Conservation (phyloP, 2,888 invertebrate species). For the Phasia obesa region DNA sequence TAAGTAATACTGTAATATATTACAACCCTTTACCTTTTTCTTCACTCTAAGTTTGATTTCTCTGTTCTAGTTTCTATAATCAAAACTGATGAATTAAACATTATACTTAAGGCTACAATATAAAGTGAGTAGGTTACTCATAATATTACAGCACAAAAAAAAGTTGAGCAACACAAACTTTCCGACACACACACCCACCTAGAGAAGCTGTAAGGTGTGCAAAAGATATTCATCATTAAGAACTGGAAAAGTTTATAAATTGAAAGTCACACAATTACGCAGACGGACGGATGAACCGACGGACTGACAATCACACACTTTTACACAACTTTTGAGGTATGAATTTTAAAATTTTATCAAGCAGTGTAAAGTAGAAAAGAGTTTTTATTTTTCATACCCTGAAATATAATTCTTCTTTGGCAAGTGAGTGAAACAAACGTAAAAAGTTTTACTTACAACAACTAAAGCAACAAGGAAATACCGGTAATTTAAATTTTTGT, state of each 20-base stretch:
- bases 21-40: conserved; percentile 19
- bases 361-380: conserved; percentile 13
- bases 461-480: conserved; percentile 18
- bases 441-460: conserved; percentile 43
- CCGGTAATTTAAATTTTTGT: conserved; percentile 47
- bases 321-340: conserved; percentile 16
- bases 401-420: conserved; percentile 33
- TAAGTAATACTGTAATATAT: conserved; percentile 19
- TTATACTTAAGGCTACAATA: conserved; percentile 50
- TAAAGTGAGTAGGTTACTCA: conserved; percentile 32
- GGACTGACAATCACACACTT: background rate
- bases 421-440: conserved; percentile 23
- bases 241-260: conserved; percentile 62
- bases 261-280: conserved; percentile 33
- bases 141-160: conserved; percentile 59
- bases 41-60: conserved; percentile 21
- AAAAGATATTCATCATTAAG: conserved; percentile 43
- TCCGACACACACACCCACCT: background rate
- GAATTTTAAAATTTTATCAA: conserved; percentile 46
- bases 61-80: conserved; percentile 53
- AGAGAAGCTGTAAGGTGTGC: conserved; percentile 20
- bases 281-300: too few relatives aligned
- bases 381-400: conserved; percentile 39
- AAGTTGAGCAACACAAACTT: conserved; percentile 6
- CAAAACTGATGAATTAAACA: conserved; percentile 60